Evolutionary conservation across 1,140 invertebrate genomes (phyloP).

Genomic region (Eupristina koningsbergeri): DNA sequence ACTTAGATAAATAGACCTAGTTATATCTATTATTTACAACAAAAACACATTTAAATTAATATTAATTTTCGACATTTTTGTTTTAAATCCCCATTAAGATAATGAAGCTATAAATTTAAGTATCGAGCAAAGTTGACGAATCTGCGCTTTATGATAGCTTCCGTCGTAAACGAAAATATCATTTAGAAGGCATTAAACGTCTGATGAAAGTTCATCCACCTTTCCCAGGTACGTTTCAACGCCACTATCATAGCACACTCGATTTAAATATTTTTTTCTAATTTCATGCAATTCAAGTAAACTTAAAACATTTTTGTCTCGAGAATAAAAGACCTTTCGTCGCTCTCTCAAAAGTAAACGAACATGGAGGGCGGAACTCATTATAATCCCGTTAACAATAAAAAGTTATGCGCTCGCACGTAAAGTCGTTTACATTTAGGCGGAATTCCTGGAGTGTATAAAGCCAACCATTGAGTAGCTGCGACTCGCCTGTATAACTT

Average conservation of each 20-base stretch:
- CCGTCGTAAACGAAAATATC: background rate
- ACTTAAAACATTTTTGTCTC: background rate
- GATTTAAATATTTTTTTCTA: background rate
- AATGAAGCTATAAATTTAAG: background rate
- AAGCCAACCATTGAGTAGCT: slow-evolving; percentile 17
- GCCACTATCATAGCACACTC: background rate
- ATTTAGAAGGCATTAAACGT: background rate
- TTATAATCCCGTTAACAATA: slow-evolving; percentile 29
- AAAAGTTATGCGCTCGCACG: slow-evolving; percentile 42
- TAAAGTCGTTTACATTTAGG: slow-evolving; percentile 41
- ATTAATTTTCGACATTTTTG: background rate
- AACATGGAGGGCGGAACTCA: background rate
- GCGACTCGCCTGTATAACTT: background rate
- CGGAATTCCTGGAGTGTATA: slow-evolving; percentile 10
- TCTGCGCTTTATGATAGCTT: background rate
- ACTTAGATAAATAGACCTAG: background rate
- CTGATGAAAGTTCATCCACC: background rate
- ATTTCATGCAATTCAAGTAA: background rate
- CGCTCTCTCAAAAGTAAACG: background rate
- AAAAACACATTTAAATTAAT: background rate
- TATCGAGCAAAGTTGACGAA: background rate
- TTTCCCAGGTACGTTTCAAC: background rate
- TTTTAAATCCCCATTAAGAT: background rate
- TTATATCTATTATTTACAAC: background rate
- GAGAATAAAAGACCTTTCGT: background rate